phyloP scores from a whole-genome alignment of 2,113 vertebrate genomes.

The Nanorana parkeri region DNA sequence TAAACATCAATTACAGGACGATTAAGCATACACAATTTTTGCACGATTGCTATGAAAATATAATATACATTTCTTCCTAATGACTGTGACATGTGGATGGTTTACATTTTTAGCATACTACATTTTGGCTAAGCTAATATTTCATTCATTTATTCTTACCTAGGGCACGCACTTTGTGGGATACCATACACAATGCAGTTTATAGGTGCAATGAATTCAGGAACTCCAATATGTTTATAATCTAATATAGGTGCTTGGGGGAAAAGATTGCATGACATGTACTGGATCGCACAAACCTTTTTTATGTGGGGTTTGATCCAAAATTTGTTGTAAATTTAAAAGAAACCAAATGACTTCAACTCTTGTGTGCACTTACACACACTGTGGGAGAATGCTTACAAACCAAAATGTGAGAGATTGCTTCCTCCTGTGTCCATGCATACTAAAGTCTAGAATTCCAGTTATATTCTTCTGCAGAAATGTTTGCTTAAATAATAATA shows the following conservation, averaged over 20 bases:
- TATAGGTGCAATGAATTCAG: background rate
- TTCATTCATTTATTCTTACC: background rate
- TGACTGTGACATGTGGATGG: background rate
- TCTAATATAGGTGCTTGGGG: background rate
- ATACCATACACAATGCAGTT: background rate
- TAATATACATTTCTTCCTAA: background rate
- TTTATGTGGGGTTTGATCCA: background rate
- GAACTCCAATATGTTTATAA: background rate
- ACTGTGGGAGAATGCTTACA: background rate
- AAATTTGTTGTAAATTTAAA: slow-evolving; percentile 12
- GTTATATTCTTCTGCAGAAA: background rate
- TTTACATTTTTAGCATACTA: background rate
- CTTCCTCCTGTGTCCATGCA: background rate
- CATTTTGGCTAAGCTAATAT: background rate
- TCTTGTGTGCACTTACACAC: background rate
- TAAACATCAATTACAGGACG: slow-evolving; percentile 21
- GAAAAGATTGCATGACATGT: background rate
- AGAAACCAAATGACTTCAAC: background rate
- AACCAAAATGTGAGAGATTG: slow-evolving; percentile 14
- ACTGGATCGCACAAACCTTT: background rate
- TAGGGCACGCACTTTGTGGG: background rate
- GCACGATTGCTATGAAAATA: slow-evolving; percentile 34
- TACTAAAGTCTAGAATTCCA: slow-evolving; percentile 14
- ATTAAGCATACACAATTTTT: slow-evolving; percentile 6
- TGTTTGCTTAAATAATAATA: too few relatives aligned